Evolutionary conservation across 2,113 vertebrate species (phyloP).

Genomic region (Bolborhynchus lineola): DNA sequence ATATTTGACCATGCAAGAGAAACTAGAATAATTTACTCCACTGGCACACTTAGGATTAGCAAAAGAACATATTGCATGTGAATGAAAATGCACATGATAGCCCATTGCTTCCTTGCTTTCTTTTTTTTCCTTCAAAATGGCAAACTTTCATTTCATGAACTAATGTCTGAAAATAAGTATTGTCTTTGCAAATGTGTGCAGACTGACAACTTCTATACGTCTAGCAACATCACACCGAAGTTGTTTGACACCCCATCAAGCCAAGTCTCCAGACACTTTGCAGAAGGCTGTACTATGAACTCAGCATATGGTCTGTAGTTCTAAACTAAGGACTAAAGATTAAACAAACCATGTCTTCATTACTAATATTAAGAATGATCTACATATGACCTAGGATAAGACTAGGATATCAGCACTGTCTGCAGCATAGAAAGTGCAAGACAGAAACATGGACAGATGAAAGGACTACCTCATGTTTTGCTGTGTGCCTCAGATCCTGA

Average conservation of each 20-base stretch:
- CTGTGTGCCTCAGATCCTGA: neutral
- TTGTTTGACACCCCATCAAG: neutral
- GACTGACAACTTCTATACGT: neutral
- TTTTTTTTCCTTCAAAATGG: neutral
- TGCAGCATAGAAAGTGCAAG: neutral
- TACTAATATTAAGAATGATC: neutral
- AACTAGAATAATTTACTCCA: neutral
- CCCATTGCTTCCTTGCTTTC: neutral
- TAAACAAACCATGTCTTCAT: neutral
- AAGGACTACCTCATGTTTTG: neutral
- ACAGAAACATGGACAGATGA: neutral
- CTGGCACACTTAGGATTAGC: neutral
- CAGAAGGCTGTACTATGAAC: neutral
- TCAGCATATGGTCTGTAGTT: neutral
- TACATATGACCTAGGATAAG: neutral
- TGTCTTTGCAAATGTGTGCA: neutral
- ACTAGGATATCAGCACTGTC: neutral
- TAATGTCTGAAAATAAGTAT: neutral
- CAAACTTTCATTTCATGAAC: neutral
- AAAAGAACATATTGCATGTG: neutral
- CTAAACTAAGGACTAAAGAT: neutral
- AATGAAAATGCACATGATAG: neutral
- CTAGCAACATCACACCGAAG: neutral
- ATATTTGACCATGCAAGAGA: neutral
- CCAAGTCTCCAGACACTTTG: neutral